Base-by-base conservation (phyloP, 53 echinoderm and acorn worm genomes). In the Antedon mediterranea region DNA sequence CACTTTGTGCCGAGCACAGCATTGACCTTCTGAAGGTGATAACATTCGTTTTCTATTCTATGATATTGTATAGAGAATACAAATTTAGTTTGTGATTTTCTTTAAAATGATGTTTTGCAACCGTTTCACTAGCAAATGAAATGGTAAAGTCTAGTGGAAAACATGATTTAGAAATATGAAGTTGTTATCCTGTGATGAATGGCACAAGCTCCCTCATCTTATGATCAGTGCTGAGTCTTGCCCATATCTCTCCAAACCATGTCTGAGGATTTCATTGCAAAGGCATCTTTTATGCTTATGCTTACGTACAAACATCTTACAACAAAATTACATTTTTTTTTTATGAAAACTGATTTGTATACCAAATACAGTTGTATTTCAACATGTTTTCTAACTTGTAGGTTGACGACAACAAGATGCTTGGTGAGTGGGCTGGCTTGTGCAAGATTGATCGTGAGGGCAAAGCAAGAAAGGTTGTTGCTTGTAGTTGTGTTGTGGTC, bases 371-470 rank as follows among this genome's bases (percentile, higher is more conserved):
- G 26, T 18, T 18, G 15, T 18, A 5, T 13, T 4, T 37, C 11
- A 37, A 37, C 4, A 6, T 37, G 11, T 37, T 37, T 37, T 6
- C 4, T 37, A 37, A 11, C 31, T n/a, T 82, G 31, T 76, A 95
- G 97, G 97, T 95, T 79, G 97, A 95, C 83, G 97, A 95, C 88
- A 95, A 95, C 83, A 95, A 95, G 89, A 95, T 92, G 82, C 92
- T 95, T 82, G 97, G 97, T 30, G 97, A 95, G 85, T 95, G 97
- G 97, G 76, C 97, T 23, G 97, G 97, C 11, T 88, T 95, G 43
- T 95, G 97, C 80, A 95, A 95, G 88, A 95, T 95, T 30, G 97
- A 95, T 86, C 83, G 78, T 37, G 97, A 95, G 79, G 97, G 97
- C 28, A 95, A 95, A 79, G 97, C 97, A 81, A 92, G 97, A 34